phyloP scores from a whole-genome alignment of 2,797 vertebrate species.

The Myotis daubentonii region DNA sequence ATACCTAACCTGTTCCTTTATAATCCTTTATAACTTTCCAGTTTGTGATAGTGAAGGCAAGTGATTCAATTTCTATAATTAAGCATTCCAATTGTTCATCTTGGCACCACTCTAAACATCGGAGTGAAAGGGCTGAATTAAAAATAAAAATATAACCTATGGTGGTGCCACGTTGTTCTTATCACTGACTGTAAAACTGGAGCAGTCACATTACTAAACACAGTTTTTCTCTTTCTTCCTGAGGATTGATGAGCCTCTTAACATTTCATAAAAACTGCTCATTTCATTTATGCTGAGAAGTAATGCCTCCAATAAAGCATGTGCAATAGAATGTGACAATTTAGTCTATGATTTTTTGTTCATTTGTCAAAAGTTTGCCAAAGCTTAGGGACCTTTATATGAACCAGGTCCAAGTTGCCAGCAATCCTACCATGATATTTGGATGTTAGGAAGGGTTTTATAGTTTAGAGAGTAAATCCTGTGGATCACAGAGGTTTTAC shows the following conservation, averaged over 20 bases:
- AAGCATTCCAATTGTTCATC: not conserved
- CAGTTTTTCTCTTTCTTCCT: not conserved
- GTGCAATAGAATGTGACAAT: not conserved
- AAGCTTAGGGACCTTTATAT: constrained; percentile 21
- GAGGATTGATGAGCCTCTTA: not conserved
- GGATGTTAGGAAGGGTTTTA: not conserved
- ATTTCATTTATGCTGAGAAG: constrained; percentile 18
- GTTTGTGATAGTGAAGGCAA: not conserved
- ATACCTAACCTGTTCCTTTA: not conserved
- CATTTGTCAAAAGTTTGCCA: constrained; percentile 49
- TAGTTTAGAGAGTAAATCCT: not conserved
- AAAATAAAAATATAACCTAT: not conserved
- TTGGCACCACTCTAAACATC: not conserved
- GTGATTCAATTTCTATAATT: not conserved
- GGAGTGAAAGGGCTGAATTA: constrained; percentile 1
- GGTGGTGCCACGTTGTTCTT: not conserved
- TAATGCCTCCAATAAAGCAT: not conserved
- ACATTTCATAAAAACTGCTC: not conserved
- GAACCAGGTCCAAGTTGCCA: not conserved
- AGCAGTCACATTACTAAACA: not conserved
- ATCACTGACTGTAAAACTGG: not conserved
- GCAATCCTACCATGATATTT: not conserved
- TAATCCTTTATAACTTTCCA: not conserved
- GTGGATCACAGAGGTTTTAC: not conserved
- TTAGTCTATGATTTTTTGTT: constrained; percentile 3